phyloP scores from a whole-genome alignment of 2,797 vertebrate genomes.

The Pseudotriccus pelzelni region DNA sequence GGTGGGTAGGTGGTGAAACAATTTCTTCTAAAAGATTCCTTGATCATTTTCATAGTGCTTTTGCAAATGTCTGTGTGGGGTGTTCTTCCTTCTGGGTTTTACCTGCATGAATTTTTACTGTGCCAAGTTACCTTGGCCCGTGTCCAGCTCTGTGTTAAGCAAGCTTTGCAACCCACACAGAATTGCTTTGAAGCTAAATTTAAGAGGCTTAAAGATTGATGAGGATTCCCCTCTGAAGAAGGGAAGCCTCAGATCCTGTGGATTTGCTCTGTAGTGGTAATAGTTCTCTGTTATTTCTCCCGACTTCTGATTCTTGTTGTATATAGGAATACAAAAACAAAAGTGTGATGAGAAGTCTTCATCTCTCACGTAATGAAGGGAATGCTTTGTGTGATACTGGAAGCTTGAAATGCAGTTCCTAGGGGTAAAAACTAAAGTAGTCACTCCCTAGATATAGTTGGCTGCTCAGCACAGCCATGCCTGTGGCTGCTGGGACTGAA shows the following conservation, averaged over 20 bases:
- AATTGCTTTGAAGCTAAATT: constrained; percentile 35
- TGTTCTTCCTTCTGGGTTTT: constrained; percentile 11
- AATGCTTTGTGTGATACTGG: not conserved
- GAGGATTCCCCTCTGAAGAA: constrained; percentile 21
- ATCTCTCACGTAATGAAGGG: not conserved
- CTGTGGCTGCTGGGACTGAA: not conserved
- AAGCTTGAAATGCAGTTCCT: not conserved
- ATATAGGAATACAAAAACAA: not conserved
- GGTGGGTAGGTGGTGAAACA: not conserved
- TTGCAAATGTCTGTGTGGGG: not conserved
- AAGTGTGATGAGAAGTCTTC: not conserved
- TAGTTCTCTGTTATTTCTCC: not conserved
- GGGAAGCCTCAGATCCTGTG: not conserved
- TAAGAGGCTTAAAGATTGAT: constrained; percentile 25
- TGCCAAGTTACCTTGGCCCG: not conserved
- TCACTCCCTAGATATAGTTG: fast-evolving
- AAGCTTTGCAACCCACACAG: not conserved
- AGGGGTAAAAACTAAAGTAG: not conserved
- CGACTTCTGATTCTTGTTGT: not conserved
- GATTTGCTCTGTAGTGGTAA: not conserved
- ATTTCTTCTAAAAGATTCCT: not conserved
- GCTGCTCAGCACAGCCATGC: not conserved
- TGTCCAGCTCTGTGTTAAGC: constrained; percentile 4
- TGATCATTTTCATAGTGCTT: constrained; percentile 14
- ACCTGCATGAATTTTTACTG: constrained; percentile 3